phyloP scores from a whole-genome alignment of 2,797 vertebrate genomes.

The Aquila chrysaetos region DNA sequence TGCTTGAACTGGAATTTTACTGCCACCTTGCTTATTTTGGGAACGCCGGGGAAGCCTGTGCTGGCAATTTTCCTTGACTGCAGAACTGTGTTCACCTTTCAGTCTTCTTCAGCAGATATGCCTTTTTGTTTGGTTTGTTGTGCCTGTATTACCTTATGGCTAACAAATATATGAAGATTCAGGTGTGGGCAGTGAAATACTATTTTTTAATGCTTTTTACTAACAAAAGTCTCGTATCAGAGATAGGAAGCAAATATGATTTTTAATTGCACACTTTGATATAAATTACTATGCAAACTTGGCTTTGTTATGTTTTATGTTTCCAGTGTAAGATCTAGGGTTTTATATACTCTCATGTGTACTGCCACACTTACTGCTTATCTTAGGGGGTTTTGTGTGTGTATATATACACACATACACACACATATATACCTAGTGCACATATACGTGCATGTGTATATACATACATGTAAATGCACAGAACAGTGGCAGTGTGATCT shows the following conservation, averaged over 20 bases:
- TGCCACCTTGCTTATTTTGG: not conserved
- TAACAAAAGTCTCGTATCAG: not conserved
- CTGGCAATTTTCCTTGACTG: slow-evolving; percentile 15
- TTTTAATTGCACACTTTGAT: not conserved
- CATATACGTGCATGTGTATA: not conserved
- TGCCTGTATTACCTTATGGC: not conserved
- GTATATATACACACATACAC: too few relatives aligned
- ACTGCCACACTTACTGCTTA: not conserved
- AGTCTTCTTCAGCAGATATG: not conserved
- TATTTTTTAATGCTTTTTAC: not conserved
- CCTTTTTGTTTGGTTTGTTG: not conserved
- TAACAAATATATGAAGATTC: not conserved
- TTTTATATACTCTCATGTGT: not conserved
- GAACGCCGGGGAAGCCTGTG: not conserved
- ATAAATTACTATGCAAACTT: not conserved
- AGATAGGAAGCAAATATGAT: not conserved
- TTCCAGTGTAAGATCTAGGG: not conserved
- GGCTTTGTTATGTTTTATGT: not conserved
- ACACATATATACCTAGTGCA: fast-evolving
- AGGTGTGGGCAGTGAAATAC: not conserved
- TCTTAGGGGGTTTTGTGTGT: not conserved
- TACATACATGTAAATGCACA: not conserved
- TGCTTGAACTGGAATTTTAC: slow-evolving; percentile 37
- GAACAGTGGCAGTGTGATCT: not conserved
- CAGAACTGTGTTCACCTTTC: not conserved